Conservation (phyloP, 2,888 invertebrate species). For the Steinernema hermaphroditum region DNA sequence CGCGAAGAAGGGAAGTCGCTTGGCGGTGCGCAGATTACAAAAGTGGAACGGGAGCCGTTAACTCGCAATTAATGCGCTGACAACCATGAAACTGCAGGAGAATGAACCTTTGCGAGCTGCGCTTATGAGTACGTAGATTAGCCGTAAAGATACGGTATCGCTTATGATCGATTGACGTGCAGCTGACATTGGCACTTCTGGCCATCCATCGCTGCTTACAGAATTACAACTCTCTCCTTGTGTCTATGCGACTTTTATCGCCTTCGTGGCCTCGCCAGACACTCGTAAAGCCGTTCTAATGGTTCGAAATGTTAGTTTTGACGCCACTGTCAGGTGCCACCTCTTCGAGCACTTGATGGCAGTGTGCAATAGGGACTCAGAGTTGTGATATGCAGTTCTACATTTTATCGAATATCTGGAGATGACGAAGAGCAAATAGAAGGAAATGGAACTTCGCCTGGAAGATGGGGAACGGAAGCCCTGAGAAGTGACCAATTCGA, state of each 20-base stretch:
- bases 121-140: too few relatives aligned
- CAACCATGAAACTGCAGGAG: neutral
- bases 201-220: neutral
- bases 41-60: conserved; percentile 21
- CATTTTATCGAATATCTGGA: too few relatives aligned
- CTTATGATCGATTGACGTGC: neutral
- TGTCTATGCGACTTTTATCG: conserved; percentile 15
- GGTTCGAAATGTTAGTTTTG: conserved; percentile 8
- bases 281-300: conserved; percentile 6
- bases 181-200: neutral
- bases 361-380: too few relatives aligned
- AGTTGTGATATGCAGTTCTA: too few relatives aligned
- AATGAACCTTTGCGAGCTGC: neutral
- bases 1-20: neutral
- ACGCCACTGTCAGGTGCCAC: conserved; percentile 15
- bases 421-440: too few relatives aligned
- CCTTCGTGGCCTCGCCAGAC: conserved; percentile 11
- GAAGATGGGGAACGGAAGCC: too few relatives aligned
- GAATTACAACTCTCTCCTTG: neutral
- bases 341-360: too few relatives aligned
- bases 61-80: conserved; percentile 24
- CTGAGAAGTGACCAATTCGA: too few relatives aligned
- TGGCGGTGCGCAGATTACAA: conserved; percentile 8
- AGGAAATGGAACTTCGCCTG: too few relatives aligned
- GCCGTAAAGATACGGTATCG: neutral